Base-by-base conservation (phyloP, 2,113 vertebrate species). In the Solea solea region DNA sequence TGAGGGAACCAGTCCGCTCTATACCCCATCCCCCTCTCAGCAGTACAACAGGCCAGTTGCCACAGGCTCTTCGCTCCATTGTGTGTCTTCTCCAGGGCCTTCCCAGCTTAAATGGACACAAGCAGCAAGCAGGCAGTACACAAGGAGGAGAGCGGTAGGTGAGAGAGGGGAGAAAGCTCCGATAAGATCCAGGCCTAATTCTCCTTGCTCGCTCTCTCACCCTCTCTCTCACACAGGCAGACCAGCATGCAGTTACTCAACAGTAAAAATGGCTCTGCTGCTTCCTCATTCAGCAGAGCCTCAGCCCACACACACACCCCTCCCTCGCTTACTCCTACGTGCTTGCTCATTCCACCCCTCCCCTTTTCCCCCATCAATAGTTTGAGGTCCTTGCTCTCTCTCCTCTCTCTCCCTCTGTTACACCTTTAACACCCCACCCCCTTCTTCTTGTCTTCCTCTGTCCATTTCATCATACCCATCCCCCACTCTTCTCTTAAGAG, bases 241-340 rank as follows among this genome's bases (percentile, higher is more conserved):
- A 90, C 74, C 86, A 83, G 90, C 90, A 85, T 93, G 91, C 84
- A 90, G 90, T 93, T 93, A 88, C 92, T 93, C 92, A 92, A 92
- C 85, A 89, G 90, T 91, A 92, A 94, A 93, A 94, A 94, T 94
- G 93, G 93, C 93, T 93, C 86, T 90, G 84, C 91, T 84, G 91
- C 93, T 94, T 94, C 93, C 93, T 94, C 92, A 92, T 94, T 94
- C 90, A 91, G 83, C 72, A 16, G 67, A 88, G 89, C 73, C 88
- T 90, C 91, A 88, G 86, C 92, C 92, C 92, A 91, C 91, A 88
- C 91, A 88, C 88, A 87, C 70, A 68, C 88, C 91, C 87, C 86
- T 84, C 82, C 51, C 69, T 74, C 84, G 34, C 75, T 69, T 69
- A 45, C 74, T 86, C 85, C 74, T 46, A 85, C 55, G 42, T 68